Base-by-base conservation (phyloP, 2,797 vertebrate species). In the Saguinus oedipus region DNA sequence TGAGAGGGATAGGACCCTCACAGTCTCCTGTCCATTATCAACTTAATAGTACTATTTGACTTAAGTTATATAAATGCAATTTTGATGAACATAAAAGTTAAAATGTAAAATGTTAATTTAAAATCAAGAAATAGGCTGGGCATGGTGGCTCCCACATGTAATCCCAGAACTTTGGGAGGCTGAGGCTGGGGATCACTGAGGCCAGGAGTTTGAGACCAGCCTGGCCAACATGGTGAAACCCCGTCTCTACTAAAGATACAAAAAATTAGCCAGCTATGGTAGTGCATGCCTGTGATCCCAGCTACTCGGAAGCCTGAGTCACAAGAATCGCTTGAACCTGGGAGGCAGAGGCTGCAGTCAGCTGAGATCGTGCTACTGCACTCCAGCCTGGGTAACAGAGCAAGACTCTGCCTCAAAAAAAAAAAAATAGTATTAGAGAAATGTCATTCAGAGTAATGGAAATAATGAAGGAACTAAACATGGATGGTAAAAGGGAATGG, bases 11-110 rank as follows among this genome's bases (percentile, higher is more conserved):
- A 36, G n/a, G 59, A 36, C 24, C 5, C 4, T 50, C 33, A n/a
- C 9, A 88, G 13, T 26, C 14, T 88, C 15, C 26, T 91, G 5
- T 42, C 75, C 36, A 59, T 50, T 64, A 33, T 36, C 74, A 91
- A 33, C 36, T 83, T 95, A 78, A 59, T 5, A 64, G 74, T 74
- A 74, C 7, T 89, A 50, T 85, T 88, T 91, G 46, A 82, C 13
- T 70, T 59, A 92, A 92, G 36, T 68, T 93, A 76, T 50, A 2
- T 59, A 81, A 90, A 72, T 88, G 14, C 9, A 87, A 57, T 94
- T 93, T 95, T 24, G 15, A 33, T 93, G 70, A 91, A 86, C n/a
- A 55, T 55, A 90, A 95, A 87, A 39, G 14, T 26, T 85, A 70
- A 81, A 85, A 93, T 79, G 33, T 84, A 72, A 90, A 42, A 46